Evolutionary conservation across 2,797 vertebrate species (phyloP).

Genomic region (Pangasius larnaudii): DNA sequence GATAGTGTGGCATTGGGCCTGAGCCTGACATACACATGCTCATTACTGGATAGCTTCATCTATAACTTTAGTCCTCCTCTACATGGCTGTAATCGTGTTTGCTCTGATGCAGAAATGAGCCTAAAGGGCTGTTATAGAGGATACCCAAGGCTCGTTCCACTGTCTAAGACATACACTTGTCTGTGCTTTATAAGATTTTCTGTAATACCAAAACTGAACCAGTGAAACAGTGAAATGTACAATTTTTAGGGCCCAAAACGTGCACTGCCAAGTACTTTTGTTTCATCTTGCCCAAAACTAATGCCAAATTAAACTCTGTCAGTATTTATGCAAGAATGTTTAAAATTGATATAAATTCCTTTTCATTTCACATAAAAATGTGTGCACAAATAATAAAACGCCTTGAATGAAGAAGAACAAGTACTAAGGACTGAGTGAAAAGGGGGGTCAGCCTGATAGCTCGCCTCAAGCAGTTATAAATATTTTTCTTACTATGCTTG

Average conservation of each 20-base stretch:
- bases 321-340: background rate
- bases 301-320: background rate
- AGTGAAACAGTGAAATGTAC: no score
- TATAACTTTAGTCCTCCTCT: constrained; percentile 58
- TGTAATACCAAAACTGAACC: background rate
- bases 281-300: background rate
- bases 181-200: background rate
- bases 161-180: background rate
- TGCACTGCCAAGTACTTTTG: background rate
- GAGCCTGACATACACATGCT: constrained; percentile 18
- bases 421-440: background rate
- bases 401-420: background rate
- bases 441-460: no score
- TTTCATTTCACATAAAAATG: background rate
- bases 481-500: background rate
- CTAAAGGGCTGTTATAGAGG: background rate
- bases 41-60: constrained; percentile 51
- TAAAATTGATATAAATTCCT: no score
- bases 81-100: constrained; percentile 64
- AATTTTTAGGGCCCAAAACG: background rate
- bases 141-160: background rate
- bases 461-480: background rate
- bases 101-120: constrained; percentile 36
- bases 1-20: constrained; percentile 64
- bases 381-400: background rate